These are phyloP conservation scores for Helarctos malayanus DNA, from an alignment of 2,797 vertebrate species.

Conservation along the genomic window DNA sequence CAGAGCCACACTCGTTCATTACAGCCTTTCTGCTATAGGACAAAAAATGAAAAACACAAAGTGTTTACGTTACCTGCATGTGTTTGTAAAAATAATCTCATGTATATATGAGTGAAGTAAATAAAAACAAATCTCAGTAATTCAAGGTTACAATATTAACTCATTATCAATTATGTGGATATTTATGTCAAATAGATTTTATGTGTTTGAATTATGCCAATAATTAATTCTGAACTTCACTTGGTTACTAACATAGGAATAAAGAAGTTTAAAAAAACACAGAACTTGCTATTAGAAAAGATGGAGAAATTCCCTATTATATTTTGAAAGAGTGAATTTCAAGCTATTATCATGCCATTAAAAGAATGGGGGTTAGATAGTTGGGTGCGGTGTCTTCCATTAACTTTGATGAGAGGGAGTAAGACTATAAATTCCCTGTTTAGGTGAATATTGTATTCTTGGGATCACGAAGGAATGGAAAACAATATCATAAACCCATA, in stretches of 20 bases:
- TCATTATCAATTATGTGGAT: neutral
- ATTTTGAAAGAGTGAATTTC: neutral
- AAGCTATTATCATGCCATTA: neutral
- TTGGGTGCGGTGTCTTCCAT: neutral
- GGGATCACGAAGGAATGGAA: neutral
- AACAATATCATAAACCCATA: neutral
- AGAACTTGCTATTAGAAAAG: neutral
- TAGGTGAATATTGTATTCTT: neutral
- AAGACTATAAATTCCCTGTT: neutral
- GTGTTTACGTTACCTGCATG: neutral
- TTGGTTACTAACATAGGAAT: neutral
- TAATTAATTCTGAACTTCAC: neutral
- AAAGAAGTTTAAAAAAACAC: neutral
- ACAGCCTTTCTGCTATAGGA: neutral
- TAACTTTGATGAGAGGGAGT: neutral
- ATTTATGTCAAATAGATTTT: neutral
- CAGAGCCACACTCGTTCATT: neutral
- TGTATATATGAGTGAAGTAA: neutral
- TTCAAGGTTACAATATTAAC: neutral
- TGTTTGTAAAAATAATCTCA: constrained; percentile 2
- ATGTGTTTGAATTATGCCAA: neutral
- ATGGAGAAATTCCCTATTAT: neutral
- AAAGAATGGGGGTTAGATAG: neutral
- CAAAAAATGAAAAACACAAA: neutral
- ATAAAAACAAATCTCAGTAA: neutral